Evolutionary conservation across 1,140 invertebrate genomes (phyloP).

Genomic region (Drosophila subobscura): DNA sequence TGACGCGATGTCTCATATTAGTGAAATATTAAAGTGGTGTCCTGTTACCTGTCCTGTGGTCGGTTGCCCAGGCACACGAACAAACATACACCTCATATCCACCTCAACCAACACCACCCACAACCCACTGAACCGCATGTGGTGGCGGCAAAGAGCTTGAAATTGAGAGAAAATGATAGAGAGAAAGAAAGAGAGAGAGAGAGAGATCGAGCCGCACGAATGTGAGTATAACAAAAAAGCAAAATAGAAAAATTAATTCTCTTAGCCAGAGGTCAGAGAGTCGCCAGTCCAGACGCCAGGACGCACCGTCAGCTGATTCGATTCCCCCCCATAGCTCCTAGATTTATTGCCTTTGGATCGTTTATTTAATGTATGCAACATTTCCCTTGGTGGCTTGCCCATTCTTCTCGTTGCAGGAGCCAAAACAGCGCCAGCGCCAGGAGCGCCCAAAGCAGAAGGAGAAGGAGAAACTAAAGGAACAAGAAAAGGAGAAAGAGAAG

Average conservation of each 20-base stretch:
- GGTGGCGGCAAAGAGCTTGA: constrained; percentile 33
- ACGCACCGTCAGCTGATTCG: constrained; percentile 3
- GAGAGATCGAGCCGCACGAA: constrained; percentile 37
- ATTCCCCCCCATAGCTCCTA: constrained; percentile 7
- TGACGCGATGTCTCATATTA: constrained; percentile 26
- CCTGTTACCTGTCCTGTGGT: constrained; percentile 4
- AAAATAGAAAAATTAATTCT: constrained; percentile 31
- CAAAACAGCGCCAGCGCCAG: constrained; percentile 33
- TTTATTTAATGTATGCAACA: constrained; percentile 20
- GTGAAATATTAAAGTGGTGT: constrained; percentile 34
- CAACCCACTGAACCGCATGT: constrained; percentile 9
- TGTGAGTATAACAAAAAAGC: constrained; percentile 42
- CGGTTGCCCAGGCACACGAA: not conserved
- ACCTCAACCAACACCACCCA: constrained; percentile 9
- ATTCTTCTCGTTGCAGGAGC: constrained; percentile 57
- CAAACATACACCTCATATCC: constrained; percentile 21
- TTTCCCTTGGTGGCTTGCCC: constrained; percentile 7
- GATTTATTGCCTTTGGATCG: constrained; percentile 8
- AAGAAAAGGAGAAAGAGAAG: constrained; percentile 43
- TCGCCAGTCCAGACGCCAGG: not conserved
- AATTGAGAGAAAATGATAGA: constrained; percentile 24
- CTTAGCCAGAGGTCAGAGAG: constrained; percentile 31
- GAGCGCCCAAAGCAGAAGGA: constrained; percentile 46
- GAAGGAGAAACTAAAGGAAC: constrained; percentile 44
- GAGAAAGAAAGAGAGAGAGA: constrained; percentile 10